A percentile compares a stretch with the other conserved stretches of the same genome.
Conservation (phyloP, 2,888 invertebrate species). For the Podotricha telesiphe region DNA sequence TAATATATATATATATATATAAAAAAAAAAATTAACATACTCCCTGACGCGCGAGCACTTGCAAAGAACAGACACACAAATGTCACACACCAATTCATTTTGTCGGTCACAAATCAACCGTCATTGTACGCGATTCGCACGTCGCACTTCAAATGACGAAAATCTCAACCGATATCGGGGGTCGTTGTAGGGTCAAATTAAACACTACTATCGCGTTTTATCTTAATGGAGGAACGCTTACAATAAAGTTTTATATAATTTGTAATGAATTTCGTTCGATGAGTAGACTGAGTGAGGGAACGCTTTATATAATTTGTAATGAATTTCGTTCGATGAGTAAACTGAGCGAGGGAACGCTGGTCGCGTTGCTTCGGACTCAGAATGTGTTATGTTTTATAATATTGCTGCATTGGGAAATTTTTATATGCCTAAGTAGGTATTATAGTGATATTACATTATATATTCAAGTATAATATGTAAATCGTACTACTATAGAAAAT, state of each 20-base stretch:
- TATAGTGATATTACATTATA: not conserved
- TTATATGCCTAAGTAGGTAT: not conserved
- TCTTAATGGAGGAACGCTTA: constrained; percentile 53
- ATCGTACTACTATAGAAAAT: too few species aligned
- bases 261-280: constrained; percentile 37
- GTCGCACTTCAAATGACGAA: constrained; percentile 66
- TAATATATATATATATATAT: not conserved
- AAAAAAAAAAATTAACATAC: constrained; percentile 57
- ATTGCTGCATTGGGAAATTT: not conserved
- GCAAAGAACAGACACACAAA: constrained; percentile 70
- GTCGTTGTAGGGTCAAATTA: constrained; percentile 65
- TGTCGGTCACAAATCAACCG: constrained; percentile 59
- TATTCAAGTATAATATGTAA: too few species aligned
- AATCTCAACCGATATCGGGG: constrained; percentile 56
- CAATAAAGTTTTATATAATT: constrained; percentile 41
- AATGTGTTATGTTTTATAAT: constrained; percentile 23
- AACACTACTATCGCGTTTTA: constrained; percentile 73
- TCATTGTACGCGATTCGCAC: constrained; percentile 57
- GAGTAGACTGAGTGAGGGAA: constrained; percentile 37
- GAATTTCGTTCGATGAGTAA: constrained; percentile 32
- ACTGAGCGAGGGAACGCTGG: constrained; percentile 53
- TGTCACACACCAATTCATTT: constrained; percentile 72
- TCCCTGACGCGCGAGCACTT: constrained; percentile 64
- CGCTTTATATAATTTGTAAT: constrained; percentile 47
- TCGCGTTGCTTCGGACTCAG: constrained; percentile 53